phyloP scores from a whole-genome alignment of 2,888 invertebrate genomes.

The Pristionchus maxplancki region DNA sequence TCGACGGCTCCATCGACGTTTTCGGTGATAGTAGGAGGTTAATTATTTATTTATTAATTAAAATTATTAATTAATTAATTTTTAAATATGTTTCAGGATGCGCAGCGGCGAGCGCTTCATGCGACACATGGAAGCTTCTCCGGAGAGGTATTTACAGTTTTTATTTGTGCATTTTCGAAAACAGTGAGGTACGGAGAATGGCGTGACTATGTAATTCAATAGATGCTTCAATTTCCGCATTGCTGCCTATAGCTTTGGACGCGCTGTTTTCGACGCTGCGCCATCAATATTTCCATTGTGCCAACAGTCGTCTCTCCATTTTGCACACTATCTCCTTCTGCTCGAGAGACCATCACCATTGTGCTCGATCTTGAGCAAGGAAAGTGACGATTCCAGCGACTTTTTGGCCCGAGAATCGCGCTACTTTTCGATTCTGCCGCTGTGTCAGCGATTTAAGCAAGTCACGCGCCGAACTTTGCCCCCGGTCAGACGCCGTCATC shows the following conservation, averaged over 20 bases:
- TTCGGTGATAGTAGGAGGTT: conserved; percentile 36
- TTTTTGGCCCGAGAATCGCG: not conserved
- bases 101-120: conserved; percentile 46
- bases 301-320: not conserved
- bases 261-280: not conserved
- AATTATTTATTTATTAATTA: not conserved
- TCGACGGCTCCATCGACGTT: conserved; percentile 37
- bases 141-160: conserved; percentile 1
- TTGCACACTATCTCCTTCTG: too few species aligned
- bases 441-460: not conserved
- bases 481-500: not conserved
- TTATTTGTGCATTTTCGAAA: not conserved
- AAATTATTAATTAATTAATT: not conserved
- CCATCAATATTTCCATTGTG: not conserved
- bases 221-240: not conserved
- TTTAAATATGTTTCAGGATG: too few species aligned
- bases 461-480: not conserved
- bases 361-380: not conserved
- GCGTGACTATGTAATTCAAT: not conserved
- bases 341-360: too few species aligned
- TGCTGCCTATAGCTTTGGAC: not conserved
- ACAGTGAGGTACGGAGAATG: not conserved
- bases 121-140: conserved; percentile 44
- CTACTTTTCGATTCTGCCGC: not conserved
- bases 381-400: not conserved